Base-by-base conservation (phyloP, 1,140 invertebrate genomes). In the Drosophila varians region DNA sequence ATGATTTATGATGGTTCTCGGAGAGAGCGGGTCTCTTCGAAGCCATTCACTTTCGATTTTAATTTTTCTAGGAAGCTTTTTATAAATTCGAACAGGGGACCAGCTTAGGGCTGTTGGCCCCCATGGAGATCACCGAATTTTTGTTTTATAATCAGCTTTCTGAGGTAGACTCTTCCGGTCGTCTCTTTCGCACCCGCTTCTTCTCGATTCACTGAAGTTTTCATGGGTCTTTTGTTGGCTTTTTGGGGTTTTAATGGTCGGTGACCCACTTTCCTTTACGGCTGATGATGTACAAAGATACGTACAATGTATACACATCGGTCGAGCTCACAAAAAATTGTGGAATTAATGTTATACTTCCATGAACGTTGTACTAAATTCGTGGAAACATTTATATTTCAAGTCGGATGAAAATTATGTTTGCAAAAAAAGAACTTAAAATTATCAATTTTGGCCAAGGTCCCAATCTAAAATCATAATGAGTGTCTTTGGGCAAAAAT, bases 21-120 rank as follows among this genome's bases (percentile, higher is more conserved):
- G 6, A 28, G 25, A 57, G 31, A 38, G 23, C 38, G 28, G 28
- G 14, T 26, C 31, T 31, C 7, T 7, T 25, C 21, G 18, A 58
- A 36, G 70, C 28, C 48, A 53, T 58, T 86, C 82, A 86, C 82
- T 86, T 82, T 86, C 82, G 82, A 74, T 87, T 86, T 86, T 4
- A 77, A 74, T 68, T 82, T 86, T 86, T 71, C 75, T 86, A 82
- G 82, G 77, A 87, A 86, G 82, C 60, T 87, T 87, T 74, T 86
- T 87, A 86, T 86, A 86, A 77, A 71, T 82, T 43, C 26, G 60
- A 80, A 51, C 82, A 87, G 82, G 82, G 52, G 82, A 58, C 23
- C 82, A 86, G 72, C 71, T 46, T 21, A 31, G 68, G 73, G 69
- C 46, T 47, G 11, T 6, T 23, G 69, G 56, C 36, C 28, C 26